These are phyloP conservation scores for Argyresthia albistria DNA, from an alignment of 2,888 invertebrate species.

Conservation along the genomic window DNA sequence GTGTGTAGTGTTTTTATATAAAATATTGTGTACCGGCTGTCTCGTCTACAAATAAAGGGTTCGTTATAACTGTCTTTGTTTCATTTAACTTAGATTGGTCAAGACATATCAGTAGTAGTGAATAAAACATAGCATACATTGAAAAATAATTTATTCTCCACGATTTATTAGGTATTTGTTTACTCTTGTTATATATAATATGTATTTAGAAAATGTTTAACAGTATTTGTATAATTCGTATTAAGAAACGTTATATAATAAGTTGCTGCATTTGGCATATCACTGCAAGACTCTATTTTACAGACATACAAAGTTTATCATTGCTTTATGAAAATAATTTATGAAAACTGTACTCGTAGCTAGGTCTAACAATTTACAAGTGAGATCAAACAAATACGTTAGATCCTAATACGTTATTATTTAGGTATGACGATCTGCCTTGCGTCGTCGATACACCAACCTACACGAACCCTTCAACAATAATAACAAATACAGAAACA, in stretches of 20 bases:
- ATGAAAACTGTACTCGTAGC: neutral
- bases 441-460: constrained; percentile 23
- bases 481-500: constrained; percentile 47
- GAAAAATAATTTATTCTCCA: constrained; percentile 70
- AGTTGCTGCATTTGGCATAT: constrained; percentile 68
- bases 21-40: neutral
- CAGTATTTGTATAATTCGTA: constrained; percentile 68
- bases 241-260: constrained; percentile 64
- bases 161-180: constrained; percentile 44
- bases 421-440: too few species aligned
- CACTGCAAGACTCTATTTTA: constrained; percentile 55
- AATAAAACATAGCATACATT: constrained; percentile 43
- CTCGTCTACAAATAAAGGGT: neutral
- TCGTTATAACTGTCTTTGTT: neutral
- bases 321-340: constrained; percentile 23
- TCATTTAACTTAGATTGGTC: neutral
- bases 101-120: neutral
- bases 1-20: neutral
- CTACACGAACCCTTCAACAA: constrained; percentile 36
- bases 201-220: constrained; percentile 70
- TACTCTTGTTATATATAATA: constrained; percentile 40
- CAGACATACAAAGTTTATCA: neutral
- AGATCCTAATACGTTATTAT: too few species aligned
- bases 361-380: neutral
- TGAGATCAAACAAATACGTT: constrained; percentile 3